Conservation (phyloP, 2,797 vertebrate species). For the Enteromius fasciolatus region DNA sequence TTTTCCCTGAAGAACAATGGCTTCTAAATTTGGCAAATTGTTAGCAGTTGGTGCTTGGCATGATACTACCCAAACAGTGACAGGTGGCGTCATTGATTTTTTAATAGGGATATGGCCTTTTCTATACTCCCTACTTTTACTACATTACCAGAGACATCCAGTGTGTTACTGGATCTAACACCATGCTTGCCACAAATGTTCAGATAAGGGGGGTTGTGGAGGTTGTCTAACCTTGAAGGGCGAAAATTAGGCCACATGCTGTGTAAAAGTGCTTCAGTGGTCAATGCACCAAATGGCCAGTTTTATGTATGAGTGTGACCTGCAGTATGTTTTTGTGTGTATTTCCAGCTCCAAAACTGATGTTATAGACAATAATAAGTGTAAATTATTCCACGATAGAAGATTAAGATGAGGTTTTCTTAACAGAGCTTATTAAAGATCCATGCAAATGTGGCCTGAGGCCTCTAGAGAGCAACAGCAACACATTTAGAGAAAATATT, state of each 20-base stretch:
- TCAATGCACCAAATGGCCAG: slow-evolving; percentile 62
- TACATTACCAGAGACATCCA: slow-evolving; percentile 3
- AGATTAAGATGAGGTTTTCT: background rate
- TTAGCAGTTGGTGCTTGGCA: slow-evolving; percentile 71
- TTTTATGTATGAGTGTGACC: background rate
- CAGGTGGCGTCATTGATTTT: slow-evolving; percentile 62
- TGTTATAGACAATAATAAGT: background rate
- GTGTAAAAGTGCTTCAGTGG: slow-evolving; percentile 63
- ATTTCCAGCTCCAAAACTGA: background rate
- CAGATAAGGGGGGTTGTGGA: slow-evolving; percentile 44
- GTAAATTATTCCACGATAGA: background rate
- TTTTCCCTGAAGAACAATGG: slow-evolving; percentile 56
- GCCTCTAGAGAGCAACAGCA: background rate
- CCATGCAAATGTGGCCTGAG: background rate
- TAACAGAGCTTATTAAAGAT: background rate
- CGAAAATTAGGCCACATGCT: slow-evolving; percentile 62
- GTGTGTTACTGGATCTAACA: slow-evolving; percentile 15
- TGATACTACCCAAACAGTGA: slow-evolving; percentile 68
- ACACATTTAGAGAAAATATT: background rate
- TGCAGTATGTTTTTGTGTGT: background rate
- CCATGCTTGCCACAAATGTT: slow-evolving; percentile 47
- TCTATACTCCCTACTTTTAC: slow-evolving; percentile 43
- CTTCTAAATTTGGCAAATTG: slow-evolving; percentile 64
- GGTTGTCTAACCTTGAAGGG: slow-evolving; percentile 54
- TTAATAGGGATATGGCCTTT: slow-evolving; percentile 30